Conservation (phyloP, 1,140 invertebrate genomes). For the Latrodectus geometricus region DNA sequence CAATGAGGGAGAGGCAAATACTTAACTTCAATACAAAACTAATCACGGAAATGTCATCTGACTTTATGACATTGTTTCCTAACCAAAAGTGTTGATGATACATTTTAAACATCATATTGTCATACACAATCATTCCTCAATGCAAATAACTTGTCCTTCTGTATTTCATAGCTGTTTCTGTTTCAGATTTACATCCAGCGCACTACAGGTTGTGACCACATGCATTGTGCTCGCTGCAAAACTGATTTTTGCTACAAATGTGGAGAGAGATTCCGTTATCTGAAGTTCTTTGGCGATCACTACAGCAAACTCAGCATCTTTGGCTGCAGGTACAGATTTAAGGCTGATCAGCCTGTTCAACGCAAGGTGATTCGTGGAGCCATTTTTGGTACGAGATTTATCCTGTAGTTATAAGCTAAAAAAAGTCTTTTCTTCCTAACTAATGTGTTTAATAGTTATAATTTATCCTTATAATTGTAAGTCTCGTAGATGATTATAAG, state of each 20-base stretch:
- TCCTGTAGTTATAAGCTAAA: background rate
- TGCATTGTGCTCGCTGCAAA: conserved; percentile 69
- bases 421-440: background rate
- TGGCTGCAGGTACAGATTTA: conserved; percentile 70
- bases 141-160: no score
- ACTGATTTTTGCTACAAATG: conserved; percentile 71
- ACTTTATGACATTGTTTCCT: no score
- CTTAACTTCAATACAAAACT: no score
- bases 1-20: no score
- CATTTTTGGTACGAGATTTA: conserved; percentile 67
- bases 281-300: conserved; percentile 70
- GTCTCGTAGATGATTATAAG: no score
- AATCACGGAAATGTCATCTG: no score
- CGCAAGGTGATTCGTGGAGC: conserved; percentile 69
- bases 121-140: no score
- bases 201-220: conserved; percentile 71
- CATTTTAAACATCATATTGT: no score
- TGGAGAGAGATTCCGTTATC: conserved; percentile 67
- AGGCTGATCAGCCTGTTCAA: conserved; percentile 68
- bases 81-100: no score
- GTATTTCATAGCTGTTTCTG: no score
- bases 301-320: conserved; percentile 69
- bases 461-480: no score
- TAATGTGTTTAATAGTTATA: no score
- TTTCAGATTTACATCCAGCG: conserved; percentile 70